These are phyloP conservation scores for Eubasilissa splendida DNA, from an alignment of 2,888 invertebrate species.

Conservation along the genomic window DNA sequence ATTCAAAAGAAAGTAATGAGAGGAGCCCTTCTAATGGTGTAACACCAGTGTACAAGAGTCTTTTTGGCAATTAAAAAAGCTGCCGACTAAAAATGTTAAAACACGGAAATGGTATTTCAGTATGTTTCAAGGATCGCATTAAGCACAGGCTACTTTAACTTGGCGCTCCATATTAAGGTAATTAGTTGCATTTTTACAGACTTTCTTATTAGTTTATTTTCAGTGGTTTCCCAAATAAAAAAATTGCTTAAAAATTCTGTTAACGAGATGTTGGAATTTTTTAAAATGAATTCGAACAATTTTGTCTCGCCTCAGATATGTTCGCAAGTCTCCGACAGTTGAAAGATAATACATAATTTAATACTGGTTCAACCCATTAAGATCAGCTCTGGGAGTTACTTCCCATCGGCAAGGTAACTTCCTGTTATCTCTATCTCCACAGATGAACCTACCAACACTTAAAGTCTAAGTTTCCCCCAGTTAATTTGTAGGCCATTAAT, in stretches of 20 bases:
- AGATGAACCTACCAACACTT: constrained; percentile 41
- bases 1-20: constrained; percentile 16
- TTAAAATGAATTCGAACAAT: too few species aligned
- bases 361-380: constrained; percentile 54
- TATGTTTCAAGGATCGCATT: constrained; percentile 23
- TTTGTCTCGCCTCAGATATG: neutral
- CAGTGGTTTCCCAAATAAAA: constrained; percentile 14
- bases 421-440: constrained; percentile 48
- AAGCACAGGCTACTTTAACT: neutral
- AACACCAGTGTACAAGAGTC: constrained; percentile 14
- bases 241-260: neutral
- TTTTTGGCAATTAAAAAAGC: constrained; percentile 27
- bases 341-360: constrained; percentile 56
- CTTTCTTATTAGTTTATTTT: neutral
- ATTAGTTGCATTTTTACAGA: constrained; percentile 36
- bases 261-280: too few species aligned
- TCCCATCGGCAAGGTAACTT: constrained; percentile 45
- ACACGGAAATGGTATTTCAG: constrained; percentile 7
- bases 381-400: constrained; percentile 41
- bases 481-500: constrained; percentile 53
- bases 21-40: neutral
- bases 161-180: constrained; percentile 4
- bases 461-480: constrained; percentile 43
- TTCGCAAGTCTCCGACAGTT: constrained; percentile 42
- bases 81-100: constrained; percentile 16